Evolutionary conservation across 2,888 invertebrate genomes (phyloP), one percentile per base, ranked within the genome.

Genomic region (Tetragonisca angustula): DNA sequence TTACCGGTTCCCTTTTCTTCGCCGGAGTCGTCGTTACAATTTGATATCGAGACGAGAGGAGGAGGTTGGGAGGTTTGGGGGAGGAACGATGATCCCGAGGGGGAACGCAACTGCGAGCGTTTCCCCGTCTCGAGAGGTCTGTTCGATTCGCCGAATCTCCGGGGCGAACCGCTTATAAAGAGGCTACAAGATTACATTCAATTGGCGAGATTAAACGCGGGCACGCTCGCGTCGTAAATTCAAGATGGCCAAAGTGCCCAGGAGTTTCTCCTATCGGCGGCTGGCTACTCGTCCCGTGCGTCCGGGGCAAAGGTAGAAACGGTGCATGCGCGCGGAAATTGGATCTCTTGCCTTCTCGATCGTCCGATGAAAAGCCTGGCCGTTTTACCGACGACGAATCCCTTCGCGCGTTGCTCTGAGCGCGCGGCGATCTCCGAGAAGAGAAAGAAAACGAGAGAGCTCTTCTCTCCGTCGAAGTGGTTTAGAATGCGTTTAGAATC

Each of bases 1-100:
- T 92, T 92, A 92, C 89, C 88, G 65, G 70, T 72, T 70, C 73
- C 81, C 78, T 71, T 72, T 65, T 61, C 83, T 85, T 86, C 79
- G 77, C 54, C 54, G 43, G 76, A 72, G 80, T 75, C 70, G 61
- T 75, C 74, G 76, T 68, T 79, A 76, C 78, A 76, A 36, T 75
- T 82, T 70, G 81, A 84, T 86, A 77, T 87, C 75, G 71, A 32
- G 76, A 70, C 74, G 71, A 67, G 70, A 65, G 72, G 9, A 43
- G 43, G 43, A 9, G 43, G 9, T 6, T 4, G 9, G 1, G 9
- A 1, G 9, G 11, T 1, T 1, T 1, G 43, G 43, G 43, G 9
- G 9, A 32, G 54, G 54, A n/a, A 11, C 49, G 70, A 52, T 62
- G 70, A 72, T 75, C 62, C 49, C 74, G 6, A 5, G 19, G 67